Evolutionary conservation across 2,888 invertebrate species (phyloP).

Genomic region (Cactoblastis cactorum): DNA sequence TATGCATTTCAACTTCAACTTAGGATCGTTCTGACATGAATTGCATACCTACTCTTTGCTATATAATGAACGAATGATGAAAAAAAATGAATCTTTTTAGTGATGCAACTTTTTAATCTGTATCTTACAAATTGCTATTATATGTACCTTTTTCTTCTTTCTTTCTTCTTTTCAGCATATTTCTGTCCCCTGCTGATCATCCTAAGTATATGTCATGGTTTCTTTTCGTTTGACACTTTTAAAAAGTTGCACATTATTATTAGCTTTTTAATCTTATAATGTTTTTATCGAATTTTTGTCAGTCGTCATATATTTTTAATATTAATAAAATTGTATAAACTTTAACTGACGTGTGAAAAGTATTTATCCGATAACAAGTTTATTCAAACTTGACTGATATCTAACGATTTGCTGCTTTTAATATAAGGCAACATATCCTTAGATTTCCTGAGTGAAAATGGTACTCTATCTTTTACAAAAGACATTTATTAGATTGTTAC

Average conservation of each 20-base stretch:
- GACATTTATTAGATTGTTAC: neutral
- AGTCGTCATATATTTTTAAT: too few species aligned
- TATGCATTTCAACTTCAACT: neutral
- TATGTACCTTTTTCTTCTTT: neutral
- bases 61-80: neutral
- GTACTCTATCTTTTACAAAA: neutral
- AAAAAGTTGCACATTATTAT: too few species aligned
- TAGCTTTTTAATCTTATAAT: too few species aligned
- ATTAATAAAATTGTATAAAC: too few species aligned
- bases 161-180: too few species aligned
- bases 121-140: too few species aligned
- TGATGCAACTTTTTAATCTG: constrained; percentile 7
- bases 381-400: too few species aligned
- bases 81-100: neutral
- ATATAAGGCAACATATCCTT: neutral
- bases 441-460: neutral
- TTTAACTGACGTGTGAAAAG: too few species aligned
- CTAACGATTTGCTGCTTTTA: neutral
- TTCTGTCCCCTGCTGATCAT: too few species aligned
- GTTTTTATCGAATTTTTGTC: too few species aligned
- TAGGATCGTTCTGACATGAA: neutral
- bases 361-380: too few species aligned
- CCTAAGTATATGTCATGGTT: neutral
- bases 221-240: neutral
- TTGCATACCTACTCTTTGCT: constrained; percentile 7